phyloP scores from a whole-genome alignment of 2,797 vertebrate genomes.

The Eupleurogrammus muticus region DNA sequence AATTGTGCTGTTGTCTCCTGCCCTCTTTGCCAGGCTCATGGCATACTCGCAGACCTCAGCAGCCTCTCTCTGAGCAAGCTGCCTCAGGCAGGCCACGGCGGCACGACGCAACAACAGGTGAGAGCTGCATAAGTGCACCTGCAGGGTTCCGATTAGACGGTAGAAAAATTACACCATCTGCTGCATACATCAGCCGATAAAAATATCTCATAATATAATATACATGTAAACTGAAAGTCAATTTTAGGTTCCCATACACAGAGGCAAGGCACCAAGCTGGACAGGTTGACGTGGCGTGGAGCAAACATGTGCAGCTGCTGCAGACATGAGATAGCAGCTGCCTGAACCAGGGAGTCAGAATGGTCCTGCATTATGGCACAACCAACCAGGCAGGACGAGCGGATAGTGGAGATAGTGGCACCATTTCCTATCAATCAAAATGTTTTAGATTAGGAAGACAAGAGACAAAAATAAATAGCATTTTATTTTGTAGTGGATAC shows the following conservation, averaged over 20 bases:
- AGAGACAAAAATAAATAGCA: conserved; percentile 4
- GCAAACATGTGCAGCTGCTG: conserved; percentile 99
- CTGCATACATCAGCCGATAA: neutral
- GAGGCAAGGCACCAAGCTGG: conserved; percentile 97
- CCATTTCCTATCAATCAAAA: conserved; percentile 88
- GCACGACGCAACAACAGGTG: conserved; percentile 95
- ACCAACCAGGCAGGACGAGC: conserved; percentile 97
- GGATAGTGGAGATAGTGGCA: conserved; percentile 96
- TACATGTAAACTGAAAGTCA: neutral
- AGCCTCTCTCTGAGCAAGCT: conserved; percentile 96
- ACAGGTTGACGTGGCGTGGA: conserved; percentile 96
- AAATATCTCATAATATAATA: neutral
- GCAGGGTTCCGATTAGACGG: conserved; percentile 13
- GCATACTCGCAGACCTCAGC: conserved; percentile 98
- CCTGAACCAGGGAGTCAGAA: conserved; percentile 97
- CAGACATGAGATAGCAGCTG: conserved; percentile 97
- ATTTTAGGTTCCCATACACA: conserved; percentile 82
- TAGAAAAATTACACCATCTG: neutral
- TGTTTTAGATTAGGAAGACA: conserved; percentile 17
- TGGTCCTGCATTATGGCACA: conserved; percentile 99
- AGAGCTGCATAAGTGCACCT: conserved; percentile 99
- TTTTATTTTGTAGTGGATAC: neutral
- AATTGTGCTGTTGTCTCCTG: conserved; percentile 86
- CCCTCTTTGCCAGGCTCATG: conserved; percentile 93
- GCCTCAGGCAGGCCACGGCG: conserved; percentile 95